Base-by-base conservation (phyloP, 2,888 invertebrate species). In the Aphrophora alni region DNA sequence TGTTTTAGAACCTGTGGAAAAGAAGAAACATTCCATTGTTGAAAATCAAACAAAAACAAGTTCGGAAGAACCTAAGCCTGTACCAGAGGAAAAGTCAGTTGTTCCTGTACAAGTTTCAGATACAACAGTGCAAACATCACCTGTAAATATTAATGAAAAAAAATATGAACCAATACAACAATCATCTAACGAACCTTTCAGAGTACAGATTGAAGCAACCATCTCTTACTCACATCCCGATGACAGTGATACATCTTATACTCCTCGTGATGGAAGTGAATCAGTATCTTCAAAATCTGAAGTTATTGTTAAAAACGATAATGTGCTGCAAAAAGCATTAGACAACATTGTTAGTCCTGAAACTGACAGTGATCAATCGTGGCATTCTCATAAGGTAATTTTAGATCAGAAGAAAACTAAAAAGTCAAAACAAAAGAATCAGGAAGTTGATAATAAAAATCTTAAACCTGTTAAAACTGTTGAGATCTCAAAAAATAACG, bases 301-400 rank as follows among this genome's bases (percentile, higher is more conserved):
- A 59, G 21, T 5, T 59, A 5, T 33, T 3, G 21, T 4, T 21
- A 21, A 21, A 21, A 5, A 3, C 2, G 5, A 21, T 1, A 21
- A n/a, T 12, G 14, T 4, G 1, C 4, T 21, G 14, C 2, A 21
- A 7, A 14, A 44, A 44, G 12, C 59, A 21, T 59, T 21, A 59
- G 59, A 59, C 21, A 59, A 59, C 10, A 8, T 21, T 59, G 59
- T 1, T 59, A 21, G 21, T 21, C 59, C 21, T 59, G 59, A 21
- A 21, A 77, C 74, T 68, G 81, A 81, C 17, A 81, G 78, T 81
- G 81, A 81, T 59, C 8, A 27, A 10, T 69, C 77, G 28, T 77
- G 69, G 77, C 33, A 69, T 7, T 77, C 77, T 68, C 77, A 77
- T 26, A 77, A 78, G 72, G 28, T 12, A 27, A 71, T 28, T 17